Conservation (phyloP, 2,113 vertebrate species). For the Nesogale talazaci region DNA sequence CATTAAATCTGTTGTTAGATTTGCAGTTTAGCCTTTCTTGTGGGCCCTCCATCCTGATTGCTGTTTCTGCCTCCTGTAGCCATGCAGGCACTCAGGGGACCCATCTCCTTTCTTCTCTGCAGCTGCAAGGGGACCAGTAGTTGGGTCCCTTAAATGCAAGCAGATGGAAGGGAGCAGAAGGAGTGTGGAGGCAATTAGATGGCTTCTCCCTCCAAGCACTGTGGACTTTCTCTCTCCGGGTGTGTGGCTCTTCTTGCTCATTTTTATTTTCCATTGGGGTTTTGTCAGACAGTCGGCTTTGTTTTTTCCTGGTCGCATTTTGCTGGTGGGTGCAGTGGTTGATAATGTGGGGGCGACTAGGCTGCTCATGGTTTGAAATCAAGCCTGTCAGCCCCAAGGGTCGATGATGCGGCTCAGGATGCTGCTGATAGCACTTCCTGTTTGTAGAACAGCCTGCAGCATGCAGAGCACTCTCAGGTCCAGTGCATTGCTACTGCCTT, state of each 20-base stretch:
- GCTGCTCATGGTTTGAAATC: slow-evolving; percentile 48
- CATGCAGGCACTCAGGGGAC: neutral
- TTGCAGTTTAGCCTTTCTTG: neutral
- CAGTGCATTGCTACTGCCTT: neutral
- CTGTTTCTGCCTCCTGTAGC: slow-evolving; percentile 8
- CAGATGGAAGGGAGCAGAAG: slow-evolving; percentile 55
- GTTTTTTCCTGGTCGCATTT: neutral
- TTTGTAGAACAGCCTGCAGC: slow-evolving; percentile 3
- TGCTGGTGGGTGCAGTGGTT: slow-evolving; percentile 27
- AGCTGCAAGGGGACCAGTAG: slow-evolving; percentile 8
- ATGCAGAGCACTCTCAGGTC: neutral
- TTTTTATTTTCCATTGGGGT: slow-evolving; percentile 69
- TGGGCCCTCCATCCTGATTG: neutral
- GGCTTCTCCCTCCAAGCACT: slow-evolving; percentile 66
- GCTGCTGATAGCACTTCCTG: neutral
- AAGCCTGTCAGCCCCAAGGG: neutral
- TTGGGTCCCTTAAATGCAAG: slow-evolving; percentile 55
- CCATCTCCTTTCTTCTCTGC: neutral
- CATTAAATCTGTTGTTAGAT: neutral
- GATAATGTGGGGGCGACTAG: slow-evolving; percentile 20
- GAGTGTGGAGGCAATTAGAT: slow-evolving; percentile 49
- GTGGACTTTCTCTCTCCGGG: slow-evolving; percentile 57
- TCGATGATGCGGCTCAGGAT: neutral
- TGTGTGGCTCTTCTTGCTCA: slow-evolving; percentile 62
- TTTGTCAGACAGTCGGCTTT: slow-evolving; percentile 57